Percentiles rank a stretch among this genome's conserved stretches.
phyloP scores from a whole-genome alignment of 2,888 invertebrate genomes.

The Ecdyonurus torrentis region DNA sequence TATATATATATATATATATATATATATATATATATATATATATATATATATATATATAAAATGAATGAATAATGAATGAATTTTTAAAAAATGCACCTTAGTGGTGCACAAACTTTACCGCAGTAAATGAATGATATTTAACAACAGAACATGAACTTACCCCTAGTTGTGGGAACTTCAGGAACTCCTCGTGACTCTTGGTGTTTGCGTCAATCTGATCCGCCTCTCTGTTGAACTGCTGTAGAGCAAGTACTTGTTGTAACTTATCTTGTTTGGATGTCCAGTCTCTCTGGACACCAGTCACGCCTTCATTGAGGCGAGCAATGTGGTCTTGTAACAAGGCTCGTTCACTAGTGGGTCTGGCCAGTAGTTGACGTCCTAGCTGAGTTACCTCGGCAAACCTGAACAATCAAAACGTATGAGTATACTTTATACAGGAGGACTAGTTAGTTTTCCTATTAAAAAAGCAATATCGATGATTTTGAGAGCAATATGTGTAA shows the following conservation, averaged over 20 bases:
- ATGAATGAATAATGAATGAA: too few species aligned
- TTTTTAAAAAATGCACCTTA: too few species aligned
- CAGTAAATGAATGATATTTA: too few species aligned
- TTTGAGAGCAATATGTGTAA: too few species aligned
- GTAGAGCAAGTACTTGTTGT: constrained; percentile 74
- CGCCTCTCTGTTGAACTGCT: constrained; percentile 87
- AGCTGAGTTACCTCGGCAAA: constrained; percentile 67
- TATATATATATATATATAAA: too few species aligned
- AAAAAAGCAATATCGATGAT: too few species aligned
- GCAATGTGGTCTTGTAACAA: constrained; percentile 64
- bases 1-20: too few species aligned
- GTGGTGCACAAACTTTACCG: too few species aligned
- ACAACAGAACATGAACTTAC: constrained; percentile 40
- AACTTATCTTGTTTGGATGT: constrained; percentile 69
- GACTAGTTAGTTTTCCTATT: too few species aligned
- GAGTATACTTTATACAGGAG: too few species aligned
- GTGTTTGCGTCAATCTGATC: constrained; percentile 94
- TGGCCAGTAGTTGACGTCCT: constrained; percentile 44
- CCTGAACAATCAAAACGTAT: constrained; percentile 26
- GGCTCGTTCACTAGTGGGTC: constrained; percentile 47
- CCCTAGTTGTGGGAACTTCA: constrained; percentile 76
- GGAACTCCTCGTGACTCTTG: constrained; percentile 82
- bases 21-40: too few species aligned
- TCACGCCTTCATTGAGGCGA: constrained; percentile 54
- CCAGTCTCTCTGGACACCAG: constrained; percentile 65